Conservation (phyloP, 2,888 invertebrate species). For the Amiota communis region DNA sequence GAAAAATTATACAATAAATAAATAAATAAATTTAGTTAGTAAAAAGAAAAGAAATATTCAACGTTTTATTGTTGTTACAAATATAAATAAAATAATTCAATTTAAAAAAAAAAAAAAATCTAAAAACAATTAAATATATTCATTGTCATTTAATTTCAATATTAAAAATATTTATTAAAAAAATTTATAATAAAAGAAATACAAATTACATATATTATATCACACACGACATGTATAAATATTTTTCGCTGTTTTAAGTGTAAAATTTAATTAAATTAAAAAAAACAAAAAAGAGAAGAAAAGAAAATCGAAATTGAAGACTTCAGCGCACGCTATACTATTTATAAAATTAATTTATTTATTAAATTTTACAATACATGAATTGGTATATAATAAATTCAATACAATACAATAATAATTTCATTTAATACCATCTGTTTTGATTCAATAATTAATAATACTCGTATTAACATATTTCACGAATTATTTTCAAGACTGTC, state of each 20-base stretch:
- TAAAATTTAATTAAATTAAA: conserved; percentile 2
- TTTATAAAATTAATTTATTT: conserved; percentile 36
- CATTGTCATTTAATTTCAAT: conserved; percentile 3
- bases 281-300: background rate
- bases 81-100: too few relatives aligned
- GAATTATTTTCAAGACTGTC: conserved; percentile 60
- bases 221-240: background rate
- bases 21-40: conserved; percentile 20
- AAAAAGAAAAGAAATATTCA: conserved; percentile 3
- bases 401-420: too few relatives aligned
- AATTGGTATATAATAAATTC: too few relatives aligned
- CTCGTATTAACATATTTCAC: too few relatives aligned
- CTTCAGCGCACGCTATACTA: conserved; percentile 25
- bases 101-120: conserved; percentile 8
- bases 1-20: conserved; percentile 28
- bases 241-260: conserved; percentile 28
- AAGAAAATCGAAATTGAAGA: conserved; percentile 9
- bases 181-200: conserved; percentile 8
- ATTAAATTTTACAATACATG: too few relatives aligned
- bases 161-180: too few relatives aligned
- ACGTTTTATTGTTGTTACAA: conserved; percentile 39
- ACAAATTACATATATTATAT: background rate
- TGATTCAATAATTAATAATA: too few relatives aligned
- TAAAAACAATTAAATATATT: conserved; percentile 8
- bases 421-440: too few relatives aligned